Base-by-base conservation (phyloP, 92 coral and sea anemone species). In the Blastomussa wellsi region DNA sequence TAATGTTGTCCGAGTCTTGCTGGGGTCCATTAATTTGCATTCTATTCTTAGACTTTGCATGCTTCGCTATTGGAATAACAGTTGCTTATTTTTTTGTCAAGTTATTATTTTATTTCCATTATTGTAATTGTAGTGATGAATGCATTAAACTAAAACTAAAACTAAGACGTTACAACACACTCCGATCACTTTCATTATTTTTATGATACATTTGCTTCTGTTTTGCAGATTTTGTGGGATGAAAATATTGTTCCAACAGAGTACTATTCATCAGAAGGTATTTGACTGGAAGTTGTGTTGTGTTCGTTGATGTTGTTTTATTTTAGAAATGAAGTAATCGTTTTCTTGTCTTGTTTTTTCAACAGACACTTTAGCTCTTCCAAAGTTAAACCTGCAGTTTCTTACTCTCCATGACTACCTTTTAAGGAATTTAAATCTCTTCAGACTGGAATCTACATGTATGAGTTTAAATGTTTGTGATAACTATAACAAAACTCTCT, bases 361-460 rank as follows among this genome's bases (percentile, higher is more conserved):
- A 32, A 22, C 84, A 97, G 99, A 97, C 85, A 94, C 98, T 55
- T 88, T 97, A 35, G 99, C 99, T 57, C 90, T 95, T 17, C 98
- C 98, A 51, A 95, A 95, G 86, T 89, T 95, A 38, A 95, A 95
- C 86, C 91, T 95, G 20, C 97, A 97, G 95, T 97, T 97, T 77
- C 76, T 97, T 37, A 97, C 99, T 0, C 98, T 97, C 22, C 99
- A 97, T 79, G 99, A 97, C 74, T 97, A 97, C 68, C 89, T 97
- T 1, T 82, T 97, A 81, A 86, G 99, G 36, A 97, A 97, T 60
- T 86, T 97, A 33, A 97, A 97, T 59, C 93, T 97, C 82, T 97
- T 97, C 92, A 86, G 98, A 77, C 90, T 97, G 57, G 99, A 97
- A 82, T 97, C 99, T 44, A 97, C 99, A 26, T 96, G 99, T 96